Percentiles rank a stretch among this genome's conserved stretches.
phyloP scores from a whole-genome alignment of 2,888 invertebrate genomes.

The Auanema sp. region DNA sequence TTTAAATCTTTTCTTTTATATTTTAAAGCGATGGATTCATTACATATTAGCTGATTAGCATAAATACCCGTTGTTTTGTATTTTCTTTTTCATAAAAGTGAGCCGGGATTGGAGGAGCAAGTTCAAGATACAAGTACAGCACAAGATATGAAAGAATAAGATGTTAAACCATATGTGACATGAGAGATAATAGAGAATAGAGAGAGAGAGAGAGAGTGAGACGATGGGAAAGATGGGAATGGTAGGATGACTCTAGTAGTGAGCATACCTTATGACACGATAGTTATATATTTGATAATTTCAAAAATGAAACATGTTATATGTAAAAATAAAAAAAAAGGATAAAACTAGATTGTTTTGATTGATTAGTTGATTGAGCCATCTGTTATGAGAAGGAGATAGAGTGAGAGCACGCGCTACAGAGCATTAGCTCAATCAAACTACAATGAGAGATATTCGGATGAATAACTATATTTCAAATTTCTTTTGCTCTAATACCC shows the following conservation, averaged over 20 bases:
- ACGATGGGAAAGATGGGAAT: constrained; percentile 2
- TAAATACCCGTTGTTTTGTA: neutral
- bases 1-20: neutral
- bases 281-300: too few species aligned
- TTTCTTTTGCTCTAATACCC: neutral
- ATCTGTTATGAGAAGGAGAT: neutral
- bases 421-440: too few species aligned
- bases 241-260: neutral
- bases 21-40: neutral
- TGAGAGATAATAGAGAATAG: constrained; percentile 6
- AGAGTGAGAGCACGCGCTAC: too few species aligned
- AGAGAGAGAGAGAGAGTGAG: constrained; percentile 10
- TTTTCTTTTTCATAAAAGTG: neutral
- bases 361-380: neutral
- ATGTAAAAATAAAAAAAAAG: neutral
- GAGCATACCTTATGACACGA: neutral
- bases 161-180: constrained; percentile 5
- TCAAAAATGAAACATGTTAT: neutral
- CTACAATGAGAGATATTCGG: too few species aligned
- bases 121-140: neutral
- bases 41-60: neutral
- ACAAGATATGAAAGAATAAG: neutral
- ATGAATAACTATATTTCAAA: too few species aligned
- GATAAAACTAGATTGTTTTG: neutral
- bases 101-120: neutral